phyloP scores from a whole-genome alignment of 2,888 invertebrate species.

The Chloroclystis v-ata region DNA sequence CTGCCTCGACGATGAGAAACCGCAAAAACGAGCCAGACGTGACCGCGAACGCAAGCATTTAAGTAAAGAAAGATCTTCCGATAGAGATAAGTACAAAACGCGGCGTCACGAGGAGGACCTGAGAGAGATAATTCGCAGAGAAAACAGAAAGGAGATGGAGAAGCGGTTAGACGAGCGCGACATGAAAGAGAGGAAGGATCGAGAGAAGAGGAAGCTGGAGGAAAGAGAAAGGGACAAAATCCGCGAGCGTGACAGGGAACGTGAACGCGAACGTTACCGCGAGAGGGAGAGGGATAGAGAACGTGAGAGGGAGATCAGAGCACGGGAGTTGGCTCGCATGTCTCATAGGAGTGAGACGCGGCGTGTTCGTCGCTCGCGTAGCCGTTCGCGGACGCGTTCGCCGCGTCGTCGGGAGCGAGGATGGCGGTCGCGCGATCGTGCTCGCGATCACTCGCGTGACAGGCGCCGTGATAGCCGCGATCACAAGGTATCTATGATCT shows the following conservation, averaged over 20 bases:
- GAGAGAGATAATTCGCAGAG: conserved; percentile 58
- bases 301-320: conserved; percentile 31
- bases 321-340: conserved; percentile 5
- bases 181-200: conserved; percentile 51
- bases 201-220: conserved; percentile 35
- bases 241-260: conserved; percentile 35
- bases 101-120: conserved; percentile 62
- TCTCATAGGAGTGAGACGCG: conserved; percentile 1
- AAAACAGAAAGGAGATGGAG: conserved; percentile 50
- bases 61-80: conserved; percentile 51
- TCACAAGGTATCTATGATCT: conserved; percentile 35
- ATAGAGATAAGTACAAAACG: conserved; percentile 47
- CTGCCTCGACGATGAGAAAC: conserved; percentile 56
- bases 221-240: conserved; percentile 35
- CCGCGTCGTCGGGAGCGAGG: conserved; percentile 3
- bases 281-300: conserved; percentile 42
- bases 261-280: conserved; percentile 36
- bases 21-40: conserved; percentile 49
- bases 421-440: conserved; percentile 29
- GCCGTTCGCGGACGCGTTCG: conserved; percentile 7
- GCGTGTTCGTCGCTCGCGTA: conserved; percentile 13
- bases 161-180: conserved; percentile 62
- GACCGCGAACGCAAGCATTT: conserved; percentile 50
- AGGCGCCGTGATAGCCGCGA: conserved; percentile 33
- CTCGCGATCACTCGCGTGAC: conserved; percentile 36